Evolutionary conservation across 2,797 vertebrate species (phyloP).

Genomic region (Rhabdomys pumilio): DNA sequence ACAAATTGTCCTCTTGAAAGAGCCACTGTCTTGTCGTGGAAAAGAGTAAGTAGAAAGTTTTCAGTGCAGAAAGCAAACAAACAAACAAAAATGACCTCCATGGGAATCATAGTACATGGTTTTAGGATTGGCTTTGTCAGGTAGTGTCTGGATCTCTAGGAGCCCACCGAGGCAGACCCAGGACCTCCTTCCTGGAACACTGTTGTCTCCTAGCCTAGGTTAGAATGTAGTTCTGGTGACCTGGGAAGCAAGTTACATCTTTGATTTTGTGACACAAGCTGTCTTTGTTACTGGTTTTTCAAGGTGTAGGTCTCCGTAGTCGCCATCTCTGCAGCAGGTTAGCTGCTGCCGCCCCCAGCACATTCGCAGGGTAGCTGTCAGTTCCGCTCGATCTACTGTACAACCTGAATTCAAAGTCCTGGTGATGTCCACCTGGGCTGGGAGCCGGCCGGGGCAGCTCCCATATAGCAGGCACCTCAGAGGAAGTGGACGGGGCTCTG

Average conservation of each 20-base stretch:
- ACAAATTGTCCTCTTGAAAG: background rate
- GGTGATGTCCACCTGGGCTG: conserved; percentile 15
- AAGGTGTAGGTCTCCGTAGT: conserved; percentile 25
- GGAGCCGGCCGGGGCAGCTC: conserved; percentile 14
- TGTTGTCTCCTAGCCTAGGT: background rate
- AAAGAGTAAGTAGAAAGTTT: conserved; percentile 46
- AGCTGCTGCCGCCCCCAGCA: background rate
- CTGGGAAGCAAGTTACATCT: background rate
- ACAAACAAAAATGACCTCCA: background rate
- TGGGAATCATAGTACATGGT: conserved; percentile 7
- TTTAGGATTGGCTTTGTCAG: background rate
- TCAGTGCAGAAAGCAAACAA: background rate
- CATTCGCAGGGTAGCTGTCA: background rate
- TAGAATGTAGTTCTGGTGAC: background rate
- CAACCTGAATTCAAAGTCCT: conserved; percentile 74
- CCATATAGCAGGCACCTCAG: background rate
- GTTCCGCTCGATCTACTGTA: conserved; percentile 61
- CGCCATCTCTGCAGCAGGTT: background rate
- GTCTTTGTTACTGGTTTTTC: conserved; percentile 11
- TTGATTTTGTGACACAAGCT: background rate
- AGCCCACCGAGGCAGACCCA: background rate
- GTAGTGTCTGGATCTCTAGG: background rate
- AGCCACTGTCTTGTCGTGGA: background rate
- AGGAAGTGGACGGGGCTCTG: conserved; percentile 63
- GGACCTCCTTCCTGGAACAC: background rate